Conservation (phyloP, 2,113 vertebrate genomes). For the Strigops habroptila region DNA sequence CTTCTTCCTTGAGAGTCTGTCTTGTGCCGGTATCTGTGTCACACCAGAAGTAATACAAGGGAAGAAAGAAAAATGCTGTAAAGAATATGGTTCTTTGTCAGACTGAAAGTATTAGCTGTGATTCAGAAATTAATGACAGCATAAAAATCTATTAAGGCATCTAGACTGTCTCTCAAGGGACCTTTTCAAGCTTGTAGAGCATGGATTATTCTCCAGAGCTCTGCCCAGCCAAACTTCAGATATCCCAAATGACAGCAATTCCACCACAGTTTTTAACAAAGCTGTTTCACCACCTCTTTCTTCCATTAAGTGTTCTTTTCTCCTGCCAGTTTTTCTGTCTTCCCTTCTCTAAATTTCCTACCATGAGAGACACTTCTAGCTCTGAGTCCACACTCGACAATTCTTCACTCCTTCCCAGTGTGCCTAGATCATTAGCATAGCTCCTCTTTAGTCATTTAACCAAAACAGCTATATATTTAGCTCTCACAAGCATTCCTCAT, state of each 20-base stretch:
- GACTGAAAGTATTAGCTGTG: constrained; percentile 33
- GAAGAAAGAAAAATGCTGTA: constrained; percentile 14
- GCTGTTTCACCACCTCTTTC: not conserved
- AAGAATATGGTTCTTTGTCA: constrained; percentile 46
- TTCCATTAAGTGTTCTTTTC: not conserved
- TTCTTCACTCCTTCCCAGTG: constrained; percentile 23
- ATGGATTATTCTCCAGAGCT: constrained; percentile 31
- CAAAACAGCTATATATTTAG: constrained; percentile 60
- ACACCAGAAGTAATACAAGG: not conserved
- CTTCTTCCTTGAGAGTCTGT: not conserved
- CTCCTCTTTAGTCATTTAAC: constrained; percentile 54
- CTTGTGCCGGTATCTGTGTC: not conserved
- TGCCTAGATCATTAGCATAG: constrained; percentile 52
- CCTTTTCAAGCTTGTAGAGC: constrained; percentile 21
- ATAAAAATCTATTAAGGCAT: constrained; percentile 66
- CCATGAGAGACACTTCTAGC: not conserved
- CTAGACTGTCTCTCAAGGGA: constrained; percentile 43
- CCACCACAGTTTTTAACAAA: constrained; percentile 15
- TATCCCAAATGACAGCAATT: constrained; percentile 46
- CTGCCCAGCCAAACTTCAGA: constrained; percentile 51
- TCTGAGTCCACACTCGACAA: constrained; percentile 9
- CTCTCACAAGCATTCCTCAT: constrained; percentile 53
- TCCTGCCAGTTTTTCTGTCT: not conserved
- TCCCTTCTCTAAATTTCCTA: not conserved
- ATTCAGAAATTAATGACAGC: constrained; percentile 61